phyloP scores from a whole-genome alignment of 2,113 vertebrate species.

The Tricholaema leucomelas region DNA sequence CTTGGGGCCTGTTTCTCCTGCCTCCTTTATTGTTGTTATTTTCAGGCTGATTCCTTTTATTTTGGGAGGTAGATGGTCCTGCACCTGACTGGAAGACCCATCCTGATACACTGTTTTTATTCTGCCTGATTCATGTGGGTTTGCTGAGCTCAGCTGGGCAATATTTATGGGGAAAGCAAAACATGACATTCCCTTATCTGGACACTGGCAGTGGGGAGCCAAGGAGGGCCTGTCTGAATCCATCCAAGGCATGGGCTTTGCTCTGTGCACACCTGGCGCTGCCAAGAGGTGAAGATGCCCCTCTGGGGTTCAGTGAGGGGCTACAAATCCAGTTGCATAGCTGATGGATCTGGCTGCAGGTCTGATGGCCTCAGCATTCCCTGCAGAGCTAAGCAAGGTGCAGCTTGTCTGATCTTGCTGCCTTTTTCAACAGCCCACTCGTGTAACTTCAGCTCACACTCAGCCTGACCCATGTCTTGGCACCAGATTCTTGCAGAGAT shows the following conservation, averaged over 20 bases:
- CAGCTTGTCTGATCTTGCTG: background rate
- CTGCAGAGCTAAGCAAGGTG: background rate
- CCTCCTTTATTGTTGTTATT: background rate
- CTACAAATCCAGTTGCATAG: fast-evolving
- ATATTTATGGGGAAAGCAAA: background rate
- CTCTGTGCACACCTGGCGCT: background rate
- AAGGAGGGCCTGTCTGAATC: background rate
- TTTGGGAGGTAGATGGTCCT: background rate
- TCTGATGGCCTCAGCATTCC: background rate
- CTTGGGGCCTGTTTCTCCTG: background rate
- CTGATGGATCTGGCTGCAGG: background rate
- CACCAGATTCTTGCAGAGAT: background rate
- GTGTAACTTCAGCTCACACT: background rate
- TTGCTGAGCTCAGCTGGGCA: background rate
- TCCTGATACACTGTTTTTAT: background rate
- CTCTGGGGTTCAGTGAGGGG: background rate
- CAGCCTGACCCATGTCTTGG: background rate
- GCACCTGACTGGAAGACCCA: background rate
- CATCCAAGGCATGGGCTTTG: background rate
- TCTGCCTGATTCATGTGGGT: background rate
- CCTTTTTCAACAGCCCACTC: background rate
- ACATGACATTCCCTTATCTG: background rate
- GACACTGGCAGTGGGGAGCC: background rate
- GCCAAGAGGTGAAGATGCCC: background rate
- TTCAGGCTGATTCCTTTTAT: background rate